Evolutionary conservation across 30 jellyfish, hydroid and myxozoan genomes (phyloP).

Genomic region (Rhopilema esculentum): DNA sequence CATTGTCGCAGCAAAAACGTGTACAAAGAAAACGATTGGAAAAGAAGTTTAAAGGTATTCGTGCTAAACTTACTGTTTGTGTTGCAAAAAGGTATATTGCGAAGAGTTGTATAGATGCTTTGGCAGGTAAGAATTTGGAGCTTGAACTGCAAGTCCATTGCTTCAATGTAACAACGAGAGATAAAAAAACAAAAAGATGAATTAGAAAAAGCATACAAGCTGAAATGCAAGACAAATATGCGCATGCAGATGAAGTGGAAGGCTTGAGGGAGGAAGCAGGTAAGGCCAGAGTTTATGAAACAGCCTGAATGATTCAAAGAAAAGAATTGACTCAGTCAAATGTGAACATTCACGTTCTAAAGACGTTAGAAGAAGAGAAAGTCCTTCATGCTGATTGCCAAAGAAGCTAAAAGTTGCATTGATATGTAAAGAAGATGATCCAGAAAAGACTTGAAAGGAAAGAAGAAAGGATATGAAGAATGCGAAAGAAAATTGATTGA

Average conservation of each 20-base stretch:
- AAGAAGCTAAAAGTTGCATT: neutral
- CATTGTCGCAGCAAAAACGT: neutral
- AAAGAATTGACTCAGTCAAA: neutral
- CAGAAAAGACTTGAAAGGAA: neutral
- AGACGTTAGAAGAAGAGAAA: neutral
- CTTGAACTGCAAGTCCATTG: neutral
- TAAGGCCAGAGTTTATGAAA: neutral
- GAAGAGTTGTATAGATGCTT: neutral
- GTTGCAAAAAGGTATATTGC: neutral
- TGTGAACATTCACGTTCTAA: neutral
- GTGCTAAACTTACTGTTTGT: neutral
- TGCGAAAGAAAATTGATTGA: neutral
- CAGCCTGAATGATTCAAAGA: neutral
- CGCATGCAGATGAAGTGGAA: neutral
- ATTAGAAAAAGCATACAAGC: neutral
- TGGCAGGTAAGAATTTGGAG: neutral
- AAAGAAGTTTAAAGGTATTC: neutral
- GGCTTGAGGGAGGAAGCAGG: neutral
- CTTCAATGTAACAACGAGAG: neutral
- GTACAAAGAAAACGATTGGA: neutral
- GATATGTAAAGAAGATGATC: neutral
- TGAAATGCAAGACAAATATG: neutral
- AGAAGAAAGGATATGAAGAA: neutral
- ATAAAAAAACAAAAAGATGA: neutral
- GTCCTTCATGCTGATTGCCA: neutral